Evolutionary conservation across 2,113 vertebrate genomes (phyloP), one percentile per base, ranked within the genome.

Genomic region (Hepsetus odoe): DNA sequence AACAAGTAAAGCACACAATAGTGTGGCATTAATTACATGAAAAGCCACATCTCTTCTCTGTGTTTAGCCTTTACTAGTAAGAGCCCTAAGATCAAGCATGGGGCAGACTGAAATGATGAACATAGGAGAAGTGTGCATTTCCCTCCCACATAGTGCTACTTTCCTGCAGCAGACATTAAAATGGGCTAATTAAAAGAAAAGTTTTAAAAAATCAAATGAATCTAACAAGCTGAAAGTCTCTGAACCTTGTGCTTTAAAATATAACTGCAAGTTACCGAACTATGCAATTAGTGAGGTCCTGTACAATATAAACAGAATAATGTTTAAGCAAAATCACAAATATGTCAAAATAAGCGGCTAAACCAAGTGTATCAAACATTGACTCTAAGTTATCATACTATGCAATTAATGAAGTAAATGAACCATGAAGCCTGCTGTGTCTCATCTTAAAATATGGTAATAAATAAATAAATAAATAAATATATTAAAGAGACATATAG

Each of bases 181-280:
- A 65, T n/a, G 20, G 33, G 33, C 32, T 65, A 65, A 65, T 65
- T 65, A 65, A 9, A 65, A 38, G 18, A 38, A 65, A 65, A 20
- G 49, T 51, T 35, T n/a, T 1, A 32, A 3, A 32, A 32, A 61
- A 32, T 28, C 55, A 18, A 61, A 61, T 7, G 32, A 35, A 20
- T 38, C 33, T 38, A 9, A 65, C 8, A 65, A 65, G 5, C 20
- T 33, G 26, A 20, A 74, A 12, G 16, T 20, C 30, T 61, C 4
- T 33, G 14, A 62, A 59, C 26, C 38, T n/a, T 11, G 10, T 32
- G 16, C 12, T 59, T 72, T 14, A 40, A n/a, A 32, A 33, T 56
- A 1, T 22, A 3, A 40, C 32, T 71, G 22, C 55, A 58, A 35
- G n/a, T 56, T 7, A 59, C 11, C 9, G 61, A 44, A 22, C 28